phyloP scores from a whole-genome alignment of 2,797 vertebrate species.

The Rhinella marina region DNA sequence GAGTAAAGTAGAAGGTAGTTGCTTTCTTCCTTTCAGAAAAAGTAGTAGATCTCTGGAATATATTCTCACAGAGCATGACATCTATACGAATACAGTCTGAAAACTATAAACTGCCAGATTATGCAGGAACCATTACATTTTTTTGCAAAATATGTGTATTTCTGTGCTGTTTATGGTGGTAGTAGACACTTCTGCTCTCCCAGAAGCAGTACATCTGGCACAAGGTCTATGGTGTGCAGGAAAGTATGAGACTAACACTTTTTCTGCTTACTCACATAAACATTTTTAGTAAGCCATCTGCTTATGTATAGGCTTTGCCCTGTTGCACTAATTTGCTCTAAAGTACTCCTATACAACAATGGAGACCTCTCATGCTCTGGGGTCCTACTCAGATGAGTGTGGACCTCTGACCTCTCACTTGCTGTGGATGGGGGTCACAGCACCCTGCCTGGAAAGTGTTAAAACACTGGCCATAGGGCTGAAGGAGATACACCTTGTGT shows the following conservation, averaged over 20 bases:
- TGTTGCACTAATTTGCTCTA: neutral
- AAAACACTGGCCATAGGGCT: conserved; percentile 71
- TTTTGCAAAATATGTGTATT: neutral
- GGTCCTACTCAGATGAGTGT: neutral
- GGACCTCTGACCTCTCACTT: conserved; percentile 14
- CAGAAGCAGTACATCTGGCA: conserved; percentile 21
- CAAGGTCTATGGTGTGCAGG: conserved; percentile 29
- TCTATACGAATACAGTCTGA: neutral
- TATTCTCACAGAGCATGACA: neutral
- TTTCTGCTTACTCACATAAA: conserved; percentile 49
- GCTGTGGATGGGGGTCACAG: conserved; percentile 29
- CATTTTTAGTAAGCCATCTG: conserved; percentile 46
- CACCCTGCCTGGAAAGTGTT: conserved; percentile 62
- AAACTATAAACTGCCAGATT: neutral
- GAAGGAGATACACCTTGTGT: conserved; percentile 87
- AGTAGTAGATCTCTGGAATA: neutral
- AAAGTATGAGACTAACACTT: conserved; percentile 45
- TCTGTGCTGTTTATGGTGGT: neutral
- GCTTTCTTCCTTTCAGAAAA: neutral
- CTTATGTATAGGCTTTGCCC: conserved; percentile 20
- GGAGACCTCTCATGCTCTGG: neutral
- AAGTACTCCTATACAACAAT: neutral
- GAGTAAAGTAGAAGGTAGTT: neutral
- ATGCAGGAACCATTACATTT: neutral
- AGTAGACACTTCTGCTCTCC: neutral